Evolutionary conservation across 2,113 vertebrate genomes (phyloP), one percentile per base, ranked within the genome.

Genomic region (Toxotes chatareus): DNA sequence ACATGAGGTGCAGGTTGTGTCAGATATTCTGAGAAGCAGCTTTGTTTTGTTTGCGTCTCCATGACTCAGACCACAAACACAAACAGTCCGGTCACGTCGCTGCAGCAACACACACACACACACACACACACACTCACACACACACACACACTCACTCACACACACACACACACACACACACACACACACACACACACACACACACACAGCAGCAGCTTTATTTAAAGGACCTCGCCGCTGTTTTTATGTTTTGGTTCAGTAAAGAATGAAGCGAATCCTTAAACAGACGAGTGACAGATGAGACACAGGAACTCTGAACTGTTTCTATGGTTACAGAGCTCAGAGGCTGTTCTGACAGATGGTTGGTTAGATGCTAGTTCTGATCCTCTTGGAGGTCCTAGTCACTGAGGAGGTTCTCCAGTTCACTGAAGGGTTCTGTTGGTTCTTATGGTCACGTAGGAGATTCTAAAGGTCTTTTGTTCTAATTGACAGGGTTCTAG

Each of bases 1-100:
- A 75, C 61, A 59, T 68, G 57, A 73, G 79, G 75, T 59, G 27
- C 9, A 5, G 23, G 83, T 89, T 78, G 71, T 86, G 51, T 81
- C 9, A 21, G 10, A 40, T 38, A 49, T 40, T 38, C 36, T 14
- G 21, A 69, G 61, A 70, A 88, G 86, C 89, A 87, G 79, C 72
- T 51, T 67, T 56, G 36, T 73, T 72, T 67, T 60, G 42, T 5
- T 46, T 14, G 53, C 12, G 27, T 86, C 68, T 86, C 38, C 49
- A 49, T 73, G 56, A 59, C 64, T 42, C 12, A 36, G 14, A 60
- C 38, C 31, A 67, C 68, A 78, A 51, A 67, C 70, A 71, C 36
- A 68, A n/a, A 55, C 56, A 31, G 27, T 27, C 21, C 19, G 9
- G 40, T 55, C 12, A 34, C 73, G 79, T 77, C 12, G 38, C 38